Evolutionary conservation across 2,888 invertebrate genomes (phyloP), one percentile per base, ranked within the genome.

Genomic region (Drosophila vallismaia): DNA sequence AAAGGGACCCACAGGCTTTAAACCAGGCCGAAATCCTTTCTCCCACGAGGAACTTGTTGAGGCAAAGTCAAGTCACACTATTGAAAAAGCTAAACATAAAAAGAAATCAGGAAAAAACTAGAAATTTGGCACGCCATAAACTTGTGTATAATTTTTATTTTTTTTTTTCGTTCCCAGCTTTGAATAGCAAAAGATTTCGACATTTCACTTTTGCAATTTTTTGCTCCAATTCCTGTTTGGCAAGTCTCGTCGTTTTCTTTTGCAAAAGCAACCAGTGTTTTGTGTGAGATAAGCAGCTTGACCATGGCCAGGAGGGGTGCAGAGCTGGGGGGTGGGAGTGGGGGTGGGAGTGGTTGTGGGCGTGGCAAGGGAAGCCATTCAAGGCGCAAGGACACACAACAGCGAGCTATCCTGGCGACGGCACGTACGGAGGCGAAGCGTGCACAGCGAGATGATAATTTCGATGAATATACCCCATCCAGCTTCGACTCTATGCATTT

Each of bases 181-280:
- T 59, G 63, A 67, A 53, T 71, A 26, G 52, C n/a, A 33, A 57
- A 51, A 38, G 71, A 70, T 72, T 73, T 80, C 52, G 74, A 71
- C 84, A 72, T 80, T 84, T 86, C 58, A 49, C 50, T 54, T 51
- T 60, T 49, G 50, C 31, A 24, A 54, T 73, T 81, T 86, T 63
- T 81, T 87, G 76, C 76, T 71, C 75, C 79, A 76, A 72, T 76
- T 81, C 67, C 62, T 71, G 51, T 71, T 70, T 82, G 79, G 78
- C 74, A 81, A 80, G 70, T 66, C 60, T 62, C 70, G 53, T 19
- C 53, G 33, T 28, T 68, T 55, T 73, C 44, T 45, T 54, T 66
- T 38, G 48, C 59, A 26, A 60, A 74, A 87, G 84, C 84, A 84
- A 84, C 84, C 84, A 84, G 84, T 84, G 84, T 84, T 88, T 84